phyloP scores from a whole-genome alignment of 2,797 vertebrate genomes.

The Morus bassanus region DNA sequence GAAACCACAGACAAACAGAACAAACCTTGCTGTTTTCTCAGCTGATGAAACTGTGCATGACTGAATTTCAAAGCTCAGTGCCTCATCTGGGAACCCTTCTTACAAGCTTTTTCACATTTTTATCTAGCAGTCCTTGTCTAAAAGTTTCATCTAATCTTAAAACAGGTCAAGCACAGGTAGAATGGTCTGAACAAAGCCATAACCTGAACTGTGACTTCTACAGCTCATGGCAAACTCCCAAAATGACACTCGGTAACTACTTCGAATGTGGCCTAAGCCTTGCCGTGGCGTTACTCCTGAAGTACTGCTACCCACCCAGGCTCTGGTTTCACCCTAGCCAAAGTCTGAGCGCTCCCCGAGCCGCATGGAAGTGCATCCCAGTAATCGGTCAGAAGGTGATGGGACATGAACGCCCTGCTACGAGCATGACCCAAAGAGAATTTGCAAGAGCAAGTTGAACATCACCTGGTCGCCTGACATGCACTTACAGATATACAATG shows the following conservation, averaged over 20 bases:
- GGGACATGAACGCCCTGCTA: not conserved
- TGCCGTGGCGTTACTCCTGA: not conserved
- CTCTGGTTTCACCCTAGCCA: accelerated
- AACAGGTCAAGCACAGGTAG: not conserved
- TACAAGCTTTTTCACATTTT: not conserved
- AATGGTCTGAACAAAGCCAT: not conserved
- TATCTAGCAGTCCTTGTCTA: not conserved
- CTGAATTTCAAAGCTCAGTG: not conserved
- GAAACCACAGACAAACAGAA: not conserved
- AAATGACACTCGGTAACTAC: not conserved
- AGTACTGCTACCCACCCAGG: not conserved
- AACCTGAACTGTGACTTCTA: not conserved
- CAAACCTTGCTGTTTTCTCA: not conserved
- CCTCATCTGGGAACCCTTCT: not conserved
- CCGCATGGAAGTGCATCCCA: accelerated
- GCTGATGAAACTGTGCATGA: not conserved
- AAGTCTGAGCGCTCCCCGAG: not conserved
- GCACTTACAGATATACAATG: accelerated
- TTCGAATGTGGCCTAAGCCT: not conserved
- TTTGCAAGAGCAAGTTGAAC: not conserved
- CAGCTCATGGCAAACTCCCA: not conserved
- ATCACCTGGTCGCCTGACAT: not conserved
- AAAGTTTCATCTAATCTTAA: not conserved
- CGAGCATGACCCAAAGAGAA: not conserved
- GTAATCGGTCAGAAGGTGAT: accelerated